Percentiles rank a stretch among this genome's conserved stretches.
phyloP scores from a whole-genome alignment of 1,140 invertebrate genomes.

The Polypedilum vanderplanki region DNA sequence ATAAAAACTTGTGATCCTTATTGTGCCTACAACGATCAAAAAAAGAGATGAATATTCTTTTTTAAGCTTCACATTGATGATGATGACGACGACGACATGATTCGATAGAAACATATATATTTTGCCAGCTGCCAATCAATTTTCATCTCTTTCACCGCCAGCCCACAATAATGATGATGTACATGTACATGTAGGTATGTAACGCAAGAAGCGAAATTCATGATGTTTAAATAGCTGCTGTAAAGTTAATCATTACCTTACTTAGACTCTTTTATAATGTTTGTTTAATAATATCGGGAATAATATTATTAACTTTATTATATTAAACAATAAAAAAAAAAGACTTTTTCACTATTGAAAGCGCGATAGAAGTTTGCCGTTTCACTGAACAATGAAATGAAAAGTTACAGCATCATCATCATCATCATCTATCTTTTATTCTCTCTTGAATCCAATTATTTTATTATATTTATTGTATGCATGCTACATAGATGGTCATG shows the following conservation, averaged over 20 bases:
- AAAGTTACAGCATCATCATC: neutral
- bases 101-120: neutral
- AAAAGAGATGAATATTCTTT: too few species aligned
- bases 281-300: neutral
- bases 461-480: neutral
- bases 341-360: too few species aligned
- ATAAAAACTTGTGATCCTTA: too few species aligned
- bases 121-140: conserved; percentile 25
- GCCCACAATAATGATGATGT: neutral
- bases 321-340: neutral
- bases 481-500: neutral
- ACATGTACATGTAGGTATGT: too few species aligned
- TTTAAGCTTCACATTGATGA: too few species aligned
- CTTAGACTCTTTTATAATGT: conserved; percentile 11
- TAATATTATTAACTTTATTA: conserved; percentile 9
- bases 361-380: too few species aligned
- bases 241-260: conserved; percentile 9
- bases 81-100: too few species aligned
- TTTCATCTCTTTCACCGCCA: neutral
- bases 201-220: neutral
- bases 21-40: too few species aligned
- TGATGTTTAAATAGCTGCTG: neutral
- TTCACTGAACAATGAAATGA: neutral
- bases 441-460: conserved; percentile 6
- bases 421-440: neutral